A percentile compares a stretch with the other conserved stretches of the same genome.
These are phyloP conservation scores for Sceloporus undulatus DNA, from an alignment of 2,113 vertebrate species.

Conservation along the genomic window DNA sequence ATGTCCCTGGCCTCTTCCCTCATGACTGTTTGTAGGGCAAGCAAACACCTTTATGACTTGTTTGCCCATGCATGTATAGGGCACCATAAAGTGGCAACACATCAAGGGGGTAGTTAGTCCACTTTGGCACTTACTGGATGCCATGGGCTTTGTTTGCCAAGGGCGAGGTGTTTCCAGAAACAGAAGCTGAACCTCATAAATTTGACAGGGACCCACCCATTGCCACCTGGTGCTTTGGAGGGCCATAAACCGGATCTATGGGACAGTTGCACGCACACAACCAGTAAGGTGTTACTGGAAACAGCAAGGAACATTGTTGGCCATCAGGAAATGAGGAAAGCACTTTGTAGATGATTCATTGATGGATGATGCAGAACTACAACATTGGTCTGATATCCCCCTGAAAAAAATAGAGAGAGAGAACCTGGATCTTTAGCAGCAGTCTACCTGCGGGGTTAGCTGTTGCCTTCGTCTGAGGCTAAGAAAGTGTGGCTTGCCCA, in stretches of 20 bases:
- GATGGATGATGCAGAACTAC: neutral
- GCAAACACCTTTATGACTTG: too few species aligned
- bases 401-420: neutral
- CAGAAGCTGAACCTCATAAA: neutral
- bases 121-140: neutral
- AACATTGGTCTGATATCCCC: neutral
- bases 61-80: neutral
- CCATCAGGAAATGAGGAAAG: neutral
- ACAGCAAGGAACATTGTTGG: neutral
- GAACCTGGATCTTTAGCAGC: neutral
- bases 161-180: neutral
- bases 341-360: neutral
- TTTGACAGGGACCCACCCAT: neutral
- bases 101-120: neutral
- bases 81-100: neutral
- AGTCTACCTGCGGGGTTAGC: too few species aligned
- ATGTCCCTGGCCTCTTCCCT: too few species aligned
- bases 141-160: neutral
- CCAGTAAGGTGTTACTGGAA: too few species aligned
- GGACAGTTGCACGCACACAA: neutral
- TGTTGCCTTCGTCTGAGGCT: too few species aligned
- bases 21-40: neutral
- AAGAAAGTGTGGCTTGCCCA: too few species aligned
- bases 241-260: neutral
- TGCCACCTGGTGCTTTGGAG: too few species aligned